Base-by-base conservation (phyloP, 1,140 invertebrate species). In the Bradynema listronoti region DNA sequence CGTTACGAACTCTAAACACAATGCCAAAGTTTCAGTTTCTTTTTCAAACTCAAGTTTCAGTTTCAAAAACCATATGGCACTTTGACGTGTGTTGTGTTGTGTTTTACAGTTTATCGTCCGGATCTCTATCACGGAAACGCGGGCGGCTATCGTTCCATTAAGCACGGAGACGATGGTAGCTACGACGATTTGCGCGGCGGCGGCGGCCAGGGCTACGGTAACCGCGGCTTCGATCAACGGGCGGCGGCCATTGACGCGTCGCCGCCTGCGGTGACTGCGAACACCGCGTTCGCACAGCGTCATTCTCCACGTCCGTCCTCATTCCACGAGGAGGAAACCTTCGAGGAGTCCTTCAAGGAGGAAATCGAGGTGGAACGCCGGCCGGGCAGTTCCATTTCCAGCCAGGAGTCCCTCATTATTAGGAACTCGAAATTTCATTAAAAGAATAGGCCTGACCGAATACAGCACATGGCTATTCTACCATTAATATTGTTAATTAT, bases 271-370 rank as follows among this genome's bases (percentile, higher is more conserved):
- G 6, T 6, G 58, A 56, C 14, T 22, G 57, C 56, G 47, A 60
- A 60, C 22, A 60, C 58, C 4, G 58, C 58, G 19, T 27, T 53
- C 30, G 61, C 43, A 2, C 62, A 59, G 9, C 16, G 51, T 30
- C 52, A 27, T 16, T 27, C 50, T 0, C 54, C 66, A 22, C 54
- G 33, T n/a, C 66, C 43, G 16, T 32, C 36, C 30, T 54, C 54
- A 11, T 70, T 72, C 66, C 68, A 73, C 30, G 68, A 75, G 36
- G 71, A 75, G 42, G 73, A 75, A 34, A 71, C 75, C n/a, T 72
- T 69, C 51, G 73, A 75, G 58, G 72, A 73, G 43, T 59, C 57
- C 24, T 78, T 69, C 49, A 77, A 75, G 30, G 73, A 78, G 62
- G 73, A 75, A 52, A 75, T 75, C 34, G 69, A 68, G 45, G 39